Base-by-base conservation (phyloP, 2,888 invertebrate species). In the Oscheius sp. region DNA sequence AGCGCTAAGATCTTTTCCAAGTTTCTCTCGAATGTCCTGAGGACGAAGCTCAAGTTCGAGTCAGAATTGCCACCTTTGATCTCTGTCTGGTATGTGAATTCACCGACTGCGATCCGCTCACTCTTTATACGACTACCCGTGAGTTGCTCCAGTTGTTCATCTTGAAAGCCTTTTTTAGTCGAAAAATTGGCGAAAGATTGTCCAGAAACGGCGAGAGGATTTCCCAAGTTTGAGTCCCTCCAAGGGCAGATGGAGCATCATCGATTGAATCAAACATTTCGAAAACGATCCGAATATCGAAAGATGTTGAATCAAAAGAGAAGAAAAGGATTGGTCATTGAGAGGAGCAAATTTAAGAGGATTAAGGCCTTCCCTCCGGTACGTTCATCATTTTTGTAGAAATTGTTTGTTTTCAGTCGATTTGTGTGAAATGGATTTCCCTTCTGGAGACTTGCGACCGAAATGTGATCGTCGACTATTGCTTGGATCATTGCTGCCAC, bases 11-110 rank as follows among this genome's bases (percentile, higher is more conserved):
- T 73, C 79, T 10, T 63, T 67, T 55, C 71, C 74, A 4, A 66
- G 70, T 27, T 71, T 68, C 17, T 33, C 46, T 3, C 1, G n/a
- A 34, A 1, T 79, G 79, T 50, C 0, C 33, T 0, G 46, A 69
- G 20, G 79, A 79, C 53, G 73, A 75, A 3, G 23, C 58, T 17
- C 76, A 79, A 55, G 66, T 72, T n/a, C 68, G 71, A 2, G 63
- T 76, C 0, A 39, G 80, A 27, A 70, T 81, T 45, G 73, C 69
- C 27, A 68, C 79, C 53, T 79, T 76, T 45, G 79, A 81, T 37
- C 52, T 76, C 0, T 69, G 78, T 8, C 65, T 81, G n/a, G 63
- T 74, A 68, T 73, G 75, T 12, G 81, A 81, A 50, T 81, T 79
- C 76, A 31, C 50, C 0, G 65, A 48, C 10, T 68, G 17, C 33